These are phyloP conservation scores for Apostichopus parvimensis DNA, from an alignment of 35 echinoderm and acorn worm species.

Conservation along the genomic window DNA sequence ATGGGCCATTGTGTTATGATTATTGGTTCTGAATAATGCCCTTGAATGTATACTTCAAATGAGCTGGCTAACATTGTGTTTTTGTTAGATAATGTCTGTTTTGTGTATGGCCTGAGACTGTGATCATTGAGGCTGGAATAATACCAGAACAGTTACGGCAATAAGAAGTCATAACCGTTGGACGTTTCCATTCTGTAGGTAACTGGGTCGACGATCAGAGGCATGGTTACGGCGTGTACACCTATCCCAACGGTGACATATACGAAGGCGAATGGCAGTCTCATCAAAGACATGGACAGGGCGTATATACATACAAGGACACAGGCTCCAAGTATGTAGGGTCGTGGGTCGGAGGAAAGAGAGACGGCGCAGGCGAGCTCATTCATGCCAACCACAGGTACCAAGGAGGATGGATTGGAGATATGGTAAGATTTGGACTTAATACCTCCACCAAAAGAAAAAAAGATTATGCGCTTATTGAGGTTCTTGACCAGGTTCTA, in stretches of 20 bases:
- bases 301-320: slow-evolving; percentile 98
- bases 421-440: slow-evolving; percentile 63
- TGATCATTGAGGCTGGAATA: too few species aligned
- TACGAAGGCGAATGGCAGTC: slow-evolving; percentile 98
- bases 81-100: too few species aligned
- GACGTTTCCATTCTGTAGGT: slow-evolving; percentile 40
- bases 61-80: too few species aligned
- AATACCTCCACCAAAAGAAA: too few species aligned
- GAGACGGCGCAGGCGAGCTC: slow-evolving; percentile 90
- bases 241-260: slow-evolving; percentile 92
- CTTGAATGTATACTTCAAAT: too few species aligned
- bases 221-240: slow-evolving; percentile 95
- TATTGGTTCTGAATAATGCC: too few species aligned
- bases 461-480: too few species aligned
- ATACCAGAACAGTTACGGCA: too few species aligned
- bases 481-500: too few species aligned
- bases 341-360: slow-evolving; percentile 84
- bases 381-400: slow-evolving; percentile 96
- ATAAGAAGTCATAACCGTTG: too few species aligned
- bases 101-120: too few species aligned
- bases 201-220: slow-evolving; percentile 99
- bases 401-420: slow-evolving; percentile 88
- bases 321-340: slow-evolving; percentile 95
- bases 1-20: too few species aligned
- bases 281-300: slow-evolving; percentile 84